Base-by-base conservation (phyloP, 2,888 invertebrate species). In the Cacoxenus indagator region DNA sequence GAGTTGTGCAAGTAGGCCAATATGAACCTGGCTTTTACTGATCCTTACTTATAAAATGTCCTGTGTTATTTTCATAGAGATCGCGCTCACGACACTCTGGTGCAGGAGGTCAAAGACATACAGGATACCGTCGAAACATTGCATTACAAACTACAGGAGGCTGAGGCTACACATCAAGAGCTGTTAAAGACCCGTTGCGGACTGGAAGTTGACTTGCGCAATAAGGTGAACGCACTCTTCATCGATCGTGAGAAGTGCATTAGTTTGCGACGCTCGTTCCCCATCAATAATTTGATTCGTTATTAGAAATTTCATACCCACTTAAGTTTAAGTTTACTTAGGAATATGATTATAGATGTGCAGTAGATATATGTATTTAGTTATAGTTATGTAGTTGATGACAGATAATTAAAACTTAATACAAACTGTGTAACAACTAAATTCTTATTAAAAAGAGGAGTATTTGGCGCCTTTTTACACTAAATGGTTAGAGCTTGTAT, bases 171-270 rank as follows among this genome's bases (percentile, higher is more conserved):
- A 76, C 95, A 96, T 87, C 95, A 96, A 87, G 93, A 93, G 69
- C 90, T 98, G 76, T 90, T 97, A 48, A 93, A 94, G 79, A 95
- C 95, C 11, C 91, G 95, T 81, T 92, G 95, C 1, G 92, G 92
- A 64, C 90, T 98, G 62, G 97, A 98, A 89, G 92, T 93, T 51
- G 97, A 98, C 88, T 89, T 96, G 65, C 92, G 93, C 71, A 91
- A 93, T 85, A 98, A 98, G 90, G 92, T 94, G 76, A 96, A 96
- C 85, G 93, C 96, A 11, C 90, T 97, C 74, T 97, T 97, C 88
- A 96, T 98, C 75, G 97, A 98, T 90, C 91, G 96, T 71, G 98
- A 98, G 89, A 97, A 97, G 90, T 97, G 97, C 88, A 93, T 96
- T 90, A 96, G 97, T 4, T 91, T 97, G 83, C 90, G 98, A 62